A percentile compares a stretch with the other conserved stretches of the same genome.
phyloP scores from a whole-genome alignment of 2,888 invertebrate species.

The Hyles lineata region DNA sequence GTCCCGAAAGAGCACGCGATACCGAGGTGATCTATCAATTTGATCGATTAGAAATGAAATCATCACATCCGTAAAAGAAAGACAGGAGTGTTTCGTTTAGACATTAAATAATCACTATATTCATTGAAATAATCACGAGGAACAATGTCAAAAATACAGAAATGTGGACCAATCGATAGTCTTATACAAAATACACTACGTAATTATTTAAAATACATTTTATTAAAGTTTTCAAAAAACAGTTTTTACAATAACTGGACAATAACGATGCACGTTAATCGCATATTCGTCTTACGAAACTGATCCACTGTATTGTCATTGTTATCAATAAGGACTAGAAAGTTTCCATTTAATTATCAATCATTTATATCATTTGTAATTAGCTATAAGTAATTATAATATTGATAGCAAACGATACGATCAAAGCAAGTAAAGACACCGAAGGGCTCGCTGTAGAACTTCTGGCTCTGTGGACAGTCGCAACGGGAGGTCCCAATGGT shows the following conservation, averaged over 20 bases:
- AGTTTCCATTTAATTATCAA: not conserved
- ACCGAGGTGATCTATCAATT: not conserved
- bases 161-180: not conserved
- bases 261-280: not conserved
- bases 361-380: not conserved
- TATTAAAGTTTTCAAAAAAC: not conserved
- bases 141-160: not conserved
- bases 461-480: constrained; percentile 31
- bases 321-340: not conserved
- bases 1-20: not conserved
- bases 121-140: not conserved
- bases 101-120: not conserved
- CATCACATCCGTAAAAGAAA: not conserved
- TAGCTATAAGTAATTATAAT: constrained; percentile 6
- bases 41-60: constrained; percentile 1
- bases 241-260: not conserved
- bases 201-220: not conserved
- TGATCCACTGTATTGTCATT: not conserved
- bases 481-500: constrained; percentile 38
- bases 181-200: not conserved
- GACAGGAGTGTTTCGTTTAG: not conserved
- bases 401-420: not conserved
- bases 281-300: not conserved
- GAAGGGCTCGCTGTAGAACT: not conserved
- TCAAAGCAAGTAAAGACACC: not conserved